A percentile compares a stretch with the other conserved stretches of the same genome.
These are phyloP conservation scores for Drosophila kikkawai DNA, from an alignment of 1,140 invertebrate genomes.

Conservation along the genomic window DNA sequence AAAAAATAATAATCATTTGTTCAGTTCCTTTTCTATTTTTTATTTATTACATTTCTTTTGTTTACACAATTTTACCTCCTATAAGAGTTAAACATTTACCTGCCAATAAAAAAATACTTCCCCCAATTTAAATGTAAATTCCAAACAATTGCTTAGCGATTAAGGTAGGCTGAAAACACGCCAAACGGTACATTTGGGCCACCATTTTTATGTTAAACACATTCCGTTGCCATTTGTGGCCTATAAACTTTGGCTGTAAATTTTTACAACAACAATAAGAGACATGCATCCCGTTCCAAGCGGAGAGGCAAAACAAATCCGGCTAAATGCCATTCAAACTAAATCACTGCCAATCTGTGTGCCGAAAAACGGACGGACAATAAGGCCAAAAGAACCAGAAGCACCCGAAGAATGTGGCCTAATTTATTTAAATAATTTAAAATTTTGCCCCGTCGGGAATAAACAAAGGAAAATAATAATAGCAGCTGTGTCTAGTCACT, in stretches of 20 bases:
- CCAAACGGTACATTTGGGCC: constrained; percentile 18
- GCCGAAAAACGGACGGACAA: constrained; percentile 2
- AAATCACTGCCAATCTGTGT: constrained; percentile 74
- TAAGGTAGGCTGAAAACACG: constrained; percentile 14
- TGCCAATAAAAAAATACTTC: background rate
- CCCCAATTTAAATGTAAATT: constrained; percentile 59
- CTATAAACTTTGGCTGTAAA: constrained; percentile 72
- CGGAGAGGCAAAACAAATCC: constrained; percentile 45
- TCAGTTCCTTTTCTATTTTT: background rate
- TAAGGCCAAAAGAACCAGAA: constrained; percentile 5
- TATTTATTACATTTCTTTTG: background rate
- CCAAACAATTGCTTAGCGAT: constrained; percentile 38
- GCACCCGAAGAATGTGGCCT: constrained; percentile 52
- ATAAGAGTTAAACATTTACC: constrained; percentile 1
- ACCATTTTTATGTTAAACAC: constrained; percentile 45
- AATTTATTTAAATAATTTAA: constrained; percentile 84
- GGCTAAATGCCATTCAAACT: constrained; percentile 72
- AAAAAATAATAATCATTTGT: background rate
- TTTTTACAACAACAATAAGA: constrained; percentile 76
- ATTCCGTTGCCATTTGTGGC: constrained; percentile 61
- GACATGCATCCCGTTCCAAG: constrained; percentile 53
- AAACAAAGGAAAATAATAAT: constrained; percentile 58
- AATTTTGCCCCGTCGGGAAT: constrained; percentile 37
- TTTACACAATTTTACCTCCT: background rate
- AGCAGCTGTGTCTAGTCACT: constrained; percentile 74